phyloP scores from a whole-genome alignment of 2,888 invertebrate genomes.

The Pomacea canaliculata region DNA sequence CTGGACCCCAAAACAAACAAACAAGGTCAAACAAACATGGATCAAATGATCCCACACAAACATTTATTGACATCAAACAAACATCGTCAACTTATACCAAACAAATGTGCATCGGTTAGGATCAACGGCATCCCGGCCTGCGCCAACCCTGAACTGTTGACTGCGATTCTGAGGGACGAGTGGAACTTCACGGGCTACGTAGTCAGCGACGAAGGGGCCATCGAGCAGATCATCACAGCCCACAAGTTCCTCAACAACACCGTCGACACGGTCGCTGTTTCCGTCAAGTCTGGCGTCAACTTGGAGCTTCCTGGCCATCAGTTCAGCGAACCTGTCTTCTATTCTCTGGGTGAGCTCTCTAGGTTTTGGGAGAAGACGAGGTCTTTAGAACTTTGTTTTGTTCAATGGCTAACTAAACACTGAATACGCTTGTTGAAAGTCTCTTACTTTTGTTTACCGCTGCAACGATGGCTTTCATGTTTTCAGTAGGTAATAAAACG shows the following conservation, averaged over 20 bases:
- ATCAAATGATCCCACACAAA: too few species aligned
- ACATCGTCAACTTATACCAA: too few species aligned
- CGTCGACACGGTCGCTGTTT: conserved; percentile 50
- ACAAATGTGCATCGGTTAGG: conserved; percentile 33
- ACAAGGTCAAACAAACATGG: too few species aligned
- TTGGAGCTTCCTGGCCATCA: conserved; percentile 46
- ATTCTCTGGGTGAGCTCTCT: conserved; percentile 19
- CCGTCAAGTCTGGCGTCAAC: conserved; percentile 55
- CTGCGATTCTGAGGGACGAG: conserved; percentile 55
- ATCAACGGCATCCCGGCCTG: conserved; percentile 66
- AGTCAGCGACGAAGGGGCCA: conserved; percentile 63
- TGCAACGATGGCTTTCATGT: too few species aligned
- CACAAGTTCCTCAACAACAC: conserved; percentile 54
- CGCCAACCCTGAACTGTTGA: conserved; percentile 58
- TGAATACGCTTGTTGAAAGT: too few species aligned
- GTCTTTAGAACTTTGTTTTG: neutral
- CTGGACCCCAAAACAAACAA: too few species aligned
- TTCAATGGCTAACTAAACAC: too few species aligned
- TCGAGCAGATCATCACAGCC: conserved; percentile 51
- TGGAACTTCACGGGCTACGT: conserved; percentile 66
- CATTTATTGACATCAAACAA: too few species aligned
- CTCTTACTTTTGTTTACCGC: too few species aligned
- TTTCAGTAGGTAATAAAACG: too few species aligned
- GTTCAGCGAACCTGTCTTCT: conserved; percentile 13
- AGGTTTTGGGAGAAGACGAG: neutral